Evolutionary conservation across 2,888 invertebrate genomes (phyloP).

Genomic region (Lutraria lutraria): DNA sequence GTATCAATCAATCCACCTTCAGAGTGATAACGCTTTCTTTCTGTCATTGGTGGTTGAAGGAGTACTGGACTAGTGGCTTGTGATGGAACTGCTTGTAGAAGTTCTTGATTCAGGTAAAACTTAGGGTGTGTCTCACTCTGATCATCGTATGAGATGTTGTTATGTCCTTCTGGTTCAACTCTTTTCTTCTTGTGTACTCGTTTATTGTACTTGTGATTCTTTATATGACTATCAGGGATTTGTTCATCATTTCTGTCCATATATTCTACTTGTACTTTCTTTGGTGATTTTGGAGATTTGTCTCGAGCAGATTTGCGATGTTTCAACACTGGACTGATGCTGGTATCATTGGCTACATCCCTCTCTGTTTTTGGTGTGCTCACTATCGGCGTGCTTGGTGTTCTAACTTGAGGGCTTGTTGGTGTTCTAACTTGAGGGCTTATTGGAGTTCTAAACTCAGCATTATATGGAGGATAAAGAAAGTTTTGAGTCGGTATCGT

Average conservation of each 20-base stretch:
- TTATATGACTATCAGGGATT: not conserved
- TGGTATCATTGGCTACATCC: not conserved
- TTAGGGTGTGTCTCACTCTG: conserved; percentile 36
- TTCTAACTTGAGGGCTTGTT: not conserved
- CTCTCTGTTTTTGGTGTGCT: not conserved
- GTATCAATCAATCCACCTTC: conserved; percentile 64
- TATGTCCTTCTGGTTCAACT: conserved; percentile 66
- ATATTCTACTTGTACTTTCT: not conserved
- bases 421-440: not conserved
- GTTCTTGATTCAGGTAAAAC: conserved; percentile 52
- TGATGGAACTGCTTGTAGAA: conserved; percentile 45
- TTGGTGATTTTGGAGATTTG: not conserved
- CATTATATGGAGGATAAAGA: conserved; percentile 1
- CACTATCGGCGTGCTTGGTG: not conserved
- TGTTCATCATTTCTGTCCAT: conserved; percentile 3
- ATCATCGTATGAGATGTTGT: conserved; percentile 59
- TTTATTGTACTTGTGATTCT: conserved; percentile 19
- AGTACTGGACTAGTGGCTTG: not conserved
- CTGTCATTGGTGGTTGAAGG: conserved; percentile 1
- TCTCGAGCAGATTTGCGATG: conserved; percentile 41
- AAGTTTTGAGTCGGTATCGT: conserved; percentile 55
- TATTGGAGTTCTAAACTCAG: not conserved
- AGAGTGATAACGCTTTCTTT: conserved; percentile 53
- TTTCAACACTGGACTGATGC: conserved; percentile 30
- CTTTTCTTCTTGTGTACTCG: conserved; percentile 49